Conservation (phyloP, 2,797 vertebrate genomes). For the Phyllotis vaccarum region DNA sequence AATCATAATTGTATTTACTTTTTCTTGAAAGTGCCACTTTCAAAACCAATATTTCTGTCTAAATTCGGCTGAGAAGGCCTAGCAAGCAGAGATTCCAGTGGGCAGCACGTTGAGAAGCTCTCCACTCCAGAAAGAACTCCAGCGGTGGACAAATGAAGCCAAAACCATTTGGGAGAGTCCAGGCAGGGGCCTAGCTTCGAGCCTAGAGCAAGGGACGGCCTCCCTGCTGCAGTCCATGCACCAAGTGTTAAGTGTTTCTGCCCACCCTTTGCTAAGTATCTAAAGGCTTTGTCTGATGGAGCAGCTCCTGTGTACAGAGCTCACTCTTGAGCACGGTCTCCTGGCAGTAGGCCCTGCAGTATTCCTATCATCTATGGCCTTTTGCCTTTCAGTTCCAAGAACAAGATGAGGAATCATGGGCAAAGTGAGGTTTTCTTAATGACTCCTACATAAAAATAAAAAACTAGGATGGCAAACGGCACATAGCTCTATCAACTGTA, state of each 20-base stretch:
- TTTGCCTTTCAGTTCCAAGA: not conserved
- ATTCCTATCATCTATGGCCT: not conserved
- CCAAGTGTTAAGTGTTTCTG: too few species aligned
- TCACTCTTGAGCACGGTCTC: not conserved
- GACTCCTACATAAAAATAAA: not conserved
- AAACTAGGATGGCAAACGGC: not conserved
- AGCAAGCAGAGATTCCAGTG: not conserved
- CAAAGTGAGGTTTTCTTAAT: not conserved
- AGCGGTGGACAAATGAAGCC: too few species aligned
- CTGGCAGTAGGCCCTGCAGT: not conserved
- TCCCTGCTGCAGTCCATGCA: not conserved
- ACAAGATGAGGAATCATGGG: not conserved
- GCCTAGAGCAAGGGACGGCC: not conserved
- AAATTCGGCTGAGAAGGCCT: not conserved
- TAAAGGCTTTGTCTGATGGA: not conserved
- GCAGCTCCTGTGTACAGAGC: not conserved
- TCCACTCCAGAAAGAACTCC: not conserved
- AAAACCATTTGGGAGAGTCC: rapidly evolving
- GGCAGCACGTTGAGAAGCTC: not conserved
- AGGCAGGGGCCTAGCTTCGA: not conserved
- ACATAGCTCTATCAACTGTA: not conserved
- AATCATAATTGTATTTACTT: not conserved
- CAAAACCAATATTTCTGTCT: not conserved
- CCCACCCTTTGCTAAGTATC: not conserved
- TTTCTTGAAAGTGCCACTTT: not conserved